A percentile compares a stretch with the other conserved stretches of the same genome.
Conservation (phyloP, 2,113 vertebrate genomes). For the Tauraco erythrolophus region DNA sequence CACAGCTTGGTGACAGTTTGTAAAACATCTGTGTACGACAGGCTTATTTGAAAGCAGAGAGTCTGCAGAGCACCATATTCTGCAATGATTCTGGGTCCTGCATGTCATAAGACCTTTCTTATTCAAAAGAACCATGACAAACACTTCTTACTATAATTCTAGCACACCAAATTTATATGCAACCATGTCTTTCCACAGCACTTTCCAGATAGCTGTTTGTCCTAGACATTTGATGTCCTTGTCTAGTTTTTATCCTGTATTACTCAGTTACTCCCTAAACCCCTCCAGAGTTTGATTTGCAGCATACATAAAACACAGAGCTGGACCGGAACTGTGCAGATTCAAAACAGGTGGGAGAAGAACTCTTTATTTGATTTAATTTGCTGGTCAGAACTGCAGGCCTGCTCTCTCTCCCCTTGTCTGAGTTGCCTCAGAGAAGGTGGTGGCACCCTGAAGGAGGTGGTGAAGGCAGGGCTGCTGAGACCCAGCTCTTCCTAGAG, state of each 20-base stretch:
- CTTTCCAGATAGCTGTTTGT: background rate
- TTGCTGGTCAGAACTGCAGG: background rate
- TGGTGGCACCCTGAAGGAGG: background rate
- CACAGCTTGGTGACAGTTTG: background rate
- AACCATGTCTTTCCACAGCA: background rate
- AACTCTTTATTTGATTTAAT: background rate
- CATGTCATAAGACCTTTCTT: background rate
- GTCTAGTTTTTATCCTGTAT: background rate
- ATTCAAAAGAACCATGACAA: background rate
- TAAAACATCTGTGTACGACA: background rate
- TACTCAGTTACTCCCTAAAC: background rate
- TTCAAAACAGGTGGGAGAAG: background rate
- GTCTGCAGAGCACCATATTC: background rate
- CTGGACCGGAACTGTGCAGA: background rate
- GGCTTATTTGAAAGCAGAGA: background rate
- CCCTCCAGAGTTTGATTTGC: background rate
- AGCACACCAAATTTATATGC: background rate
- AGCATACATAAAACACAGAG: background rate
- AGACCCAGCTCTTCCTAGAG: background rate
- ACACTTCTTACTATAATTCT: background rate
- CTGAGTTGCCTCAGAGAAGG: background rate
- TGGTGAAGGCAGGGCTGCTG: background rate
- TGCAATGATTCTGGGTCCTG: background rate
- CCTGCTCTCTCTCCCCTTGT: background rate
- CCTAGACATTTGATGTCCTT: background rate